Conservation (phyloP, 1,140 invertebrate species). For the Cecropterus lyciades region DNA sequence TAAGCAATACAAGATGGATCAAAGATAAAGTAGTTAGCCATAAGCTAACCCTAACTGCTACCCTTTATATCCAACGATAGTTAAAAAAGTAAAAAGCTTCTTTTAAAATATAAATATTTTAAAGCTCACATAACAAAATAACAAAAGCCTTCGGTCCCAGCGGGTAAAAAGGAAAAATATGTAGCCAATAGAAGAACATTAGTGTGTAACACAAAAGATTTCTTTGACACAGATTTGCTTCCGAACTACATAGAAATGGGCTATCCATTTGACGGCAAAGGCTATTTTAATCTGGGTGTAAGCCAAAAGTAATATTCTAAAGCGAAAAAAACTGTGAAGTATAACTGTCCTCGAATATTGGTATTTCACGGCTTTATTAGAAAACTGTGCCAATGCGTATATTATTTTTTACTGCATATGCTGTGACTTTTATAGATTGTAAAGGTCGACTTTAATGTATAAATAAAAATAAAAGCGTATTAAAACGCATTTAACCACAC, state of each 20-base stretch:
- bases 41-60: too few relatives aligned
- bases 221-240: constrained; percentile 1
- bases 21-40: too few relatives aligned
- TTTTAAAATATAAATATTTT: too few relatives aligned
- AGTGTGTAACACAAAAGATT: too few relatives aligned
- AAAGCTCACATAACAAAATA: too few relatives aligned
- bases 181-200: too few relatives aligned
- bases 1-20: too few relatives aligned
- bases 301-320: constrained; percentile 30
- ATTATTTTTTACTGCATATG: constrained; percentile 13
- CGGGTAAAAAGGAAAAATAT: not conserved
- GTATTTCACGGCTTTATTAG: constrained; percentile 30
- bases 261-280: constrained; percentile 20
- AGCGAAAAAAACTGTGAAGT: constrained; percentile 27
- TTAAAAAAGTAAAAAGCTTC: too few relatives aligned
- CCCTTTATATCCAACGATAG: too few relatives aligned
- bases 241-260: not conserved
- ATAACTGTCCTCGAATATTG: constrained; percentile 17
- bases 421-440: not conserved
- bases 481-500: too few relatives aligned
- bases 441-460: not conserved
- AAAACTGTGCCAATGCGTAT: constrained; percentile 34
- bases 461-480: too few relatives aligned
- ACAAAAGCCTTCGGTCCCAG: too few relatives aligned
- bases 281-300: constrained; percentile 32